Evolutionary conservation across 2,113 vertebrate species (phyloP).

Genomic region (Martes martes): DNA sequence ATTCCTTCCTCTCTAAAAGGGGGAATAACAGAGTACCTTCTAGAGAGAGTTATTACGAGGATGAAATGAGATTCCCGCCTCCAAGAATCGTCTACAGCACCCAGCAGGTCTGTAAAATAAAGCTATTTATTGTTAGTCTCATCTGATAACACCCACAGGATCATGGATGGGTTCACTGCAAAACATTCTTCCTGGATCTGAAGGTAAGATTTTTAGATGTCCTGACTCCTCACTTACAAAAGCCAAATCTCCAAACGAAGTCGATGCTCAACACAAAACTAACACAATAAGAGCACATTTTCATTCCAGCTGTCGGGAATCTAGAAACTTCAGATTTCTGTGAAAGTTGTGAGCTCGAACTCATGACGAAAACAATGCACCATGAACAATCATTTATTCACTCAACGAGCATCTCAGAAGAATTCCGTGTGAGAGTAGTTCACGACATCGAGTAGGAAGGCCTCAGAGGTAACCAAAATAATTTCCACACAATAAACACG

Average conservation of each 20-base stretch:
- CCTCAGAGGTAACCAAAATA: not conserved
- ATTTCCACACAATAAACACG: not conserved
- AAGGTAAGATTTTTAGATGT: not conserved
- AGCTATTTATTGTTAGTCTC: not conserved
- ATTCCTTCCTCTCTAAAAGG: not conserved
- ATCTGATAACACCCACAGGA: not conserved
- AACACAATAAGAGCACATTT: not conserved
- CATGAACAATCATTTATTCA: not conserved
- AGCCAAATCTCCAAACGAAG: not conserved
- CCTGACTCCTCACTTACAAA: not conserved
- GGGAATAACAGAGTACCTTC: not conserved
- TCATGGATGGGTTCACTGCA: not conserved
- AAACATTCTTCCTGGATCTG: not conserved
- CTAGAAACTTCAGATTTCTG: not conserved
- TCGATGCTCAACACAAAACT: not conserved
- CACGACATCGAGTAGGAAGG: not conserved
- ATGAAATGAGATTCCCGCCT: not conserved
- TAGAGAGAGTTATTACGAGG: not conserved
- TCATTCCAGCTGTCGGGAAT: not conserved
- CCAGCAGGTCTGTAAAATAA: not conserved
- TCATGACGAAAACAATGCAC: not conserved
- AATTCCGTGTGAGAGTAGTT: not conserved
- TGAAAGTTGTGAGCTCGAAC: not conserved
- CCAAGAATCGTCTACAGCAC: not conserved
- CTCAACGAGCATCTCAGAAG: not conserved